Percentiles rank a stretch among this genome's conserved stretches.
phyloP scores from a whole-genome alignment of 2,888 invertebrate genomes.

The Hipparchia semele region DNA sequence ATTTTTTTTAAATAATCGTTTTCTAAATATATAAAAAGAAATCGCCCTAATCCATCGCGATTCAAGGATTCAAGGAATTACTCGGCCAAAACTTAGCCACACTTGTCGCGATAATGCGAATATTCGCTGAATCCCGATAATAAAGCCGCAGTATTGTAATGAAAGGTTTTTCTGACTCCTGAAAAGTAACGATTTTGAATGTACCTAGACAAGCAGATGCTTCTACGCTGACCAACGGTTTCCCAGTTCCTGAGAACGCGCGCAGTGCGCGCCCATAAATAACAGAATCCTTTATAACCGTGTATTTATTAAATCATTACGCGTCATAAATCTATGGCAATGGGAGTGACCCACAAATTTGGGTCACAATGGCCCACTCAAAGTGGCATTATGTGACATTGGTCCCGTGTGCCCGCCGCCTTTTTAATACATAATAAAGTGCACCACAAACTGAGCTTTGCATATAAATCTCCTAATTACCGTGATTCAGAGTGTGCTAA shows the following conservation, averaged over 20 bases:
- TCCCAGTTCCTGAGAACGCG: conserved; percentile 49
- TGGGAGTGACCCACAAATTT: conserved; percentile 77
- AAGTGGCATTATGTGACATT: conserved; percentile 58
- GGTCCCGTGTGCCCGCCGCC: conserved; percentile 60
- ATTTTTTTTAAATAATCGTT: too few relatives aligned
- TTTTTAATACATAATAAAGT: conserved; percentile 77
- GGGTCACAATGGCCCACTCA: conserved; percentile 65
- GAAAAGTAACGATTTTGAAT: background rate
- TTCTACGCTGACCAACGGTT: conserved; percentile 46
- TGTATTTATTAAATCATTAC: conserved; percentile 72
- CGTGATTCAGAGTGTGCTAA: conserved; percentile 70
- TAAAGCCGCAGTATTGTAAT: too few relatives aligned
- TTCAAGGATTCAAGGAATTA: too few relatives aligned
- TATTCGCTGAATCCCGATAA: too few relatives aligned
- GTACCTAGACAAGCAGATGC: conserved; percentile 40
- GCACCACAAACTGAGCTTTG: conserved; percentile 78
- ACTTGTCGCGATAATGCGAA: too few relatives aligned
- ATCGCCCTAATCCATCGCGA: too few relatives aligned
- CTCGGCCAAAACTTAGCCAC: too few relatives aligned
- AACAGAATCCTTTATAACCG: conserved; percentile 62
- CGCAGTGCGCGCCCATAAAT: conserved; percentile 49
- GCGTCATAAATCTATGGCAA: conserved; percentile 74
- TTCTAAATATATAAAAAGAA: too few relatives aligned
- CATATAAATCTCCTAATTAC: conserved; percentile 83
- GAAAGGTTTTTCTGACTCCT: too few relatives aligned